Evolutionary conservation across 2,888 invertebrate species (phyloP).

Genomic region (Drosophila merina): DNA sequence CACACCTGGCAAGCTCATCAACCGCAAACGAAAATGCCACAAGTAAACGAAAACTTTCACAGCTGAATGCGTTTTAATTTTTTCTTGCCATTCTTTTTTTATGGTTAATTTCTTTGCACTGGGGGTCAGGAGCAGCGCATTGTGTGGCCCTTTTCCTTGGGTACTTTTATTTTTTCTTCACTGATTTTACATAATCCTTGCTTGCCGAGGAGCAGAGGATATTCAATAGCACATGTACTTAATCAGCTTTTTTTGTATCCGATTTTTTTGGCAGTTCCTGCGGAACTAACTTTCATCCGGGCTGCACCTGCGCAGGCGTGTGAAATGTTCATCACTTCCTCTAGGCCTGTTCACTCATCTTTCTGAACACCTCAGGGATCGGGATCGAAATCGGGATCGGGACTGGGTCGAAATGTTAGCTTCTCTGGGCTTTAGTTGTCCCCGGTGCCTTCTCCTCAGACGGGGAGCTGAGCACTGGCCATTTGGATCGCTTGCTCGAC

Average conservation of each 20-base stretch:
- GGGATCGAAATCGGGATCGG: conserved; percentile 45
- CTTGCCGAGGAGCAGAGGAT: conserved; percentile 49
- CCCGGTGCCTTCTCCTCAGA: conserved; percentile 56
- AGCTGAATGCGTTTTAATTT: conserved; percentile 77
- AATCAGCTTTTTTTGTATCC: conserved; percentile 47
- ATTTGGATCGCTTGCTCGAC: conserved; percentile 39
- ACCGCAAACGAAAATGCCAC: conserved; percentile 70
- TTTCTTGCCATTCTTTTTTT: conserved; percentile 46
- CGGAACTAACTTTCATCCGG: conserved; percentile 69
- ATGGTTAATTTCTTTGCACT: conserved; percentile 29
- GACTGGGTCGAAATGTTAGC: conserved; percentile 60
- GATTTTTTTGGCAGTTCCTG: conserved; percentile 69
- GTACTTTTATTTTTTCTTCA: conserved; percentile 51
- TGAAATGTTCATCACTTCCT: conserved; percentile 61
- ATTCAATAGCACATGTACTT: conserved; percentile 62
- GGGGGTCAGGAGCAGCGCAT: conserved; percentile 23
- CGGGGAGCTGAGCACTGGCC: conserved; percentile 37
- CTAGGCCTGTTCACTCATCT: conserved; percentile 20
- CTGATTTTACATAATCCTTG: conserved; percentile 56
- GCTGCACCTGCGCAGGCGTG: conserved; percentile 69
- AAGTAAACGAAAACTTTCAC: conserved; percentile 78
- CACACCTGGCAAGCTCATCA: conserved; percentile 40
- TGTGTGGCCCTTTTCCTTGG: conserved; percentile 28
- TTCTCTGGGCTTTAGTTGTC: conserved; percentile 59
- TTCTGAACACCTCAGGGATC: conserved; percentile 52